Conservation (phyloP, 1,140 invertebrate species). For the Aradophagus sp. region DNA sequence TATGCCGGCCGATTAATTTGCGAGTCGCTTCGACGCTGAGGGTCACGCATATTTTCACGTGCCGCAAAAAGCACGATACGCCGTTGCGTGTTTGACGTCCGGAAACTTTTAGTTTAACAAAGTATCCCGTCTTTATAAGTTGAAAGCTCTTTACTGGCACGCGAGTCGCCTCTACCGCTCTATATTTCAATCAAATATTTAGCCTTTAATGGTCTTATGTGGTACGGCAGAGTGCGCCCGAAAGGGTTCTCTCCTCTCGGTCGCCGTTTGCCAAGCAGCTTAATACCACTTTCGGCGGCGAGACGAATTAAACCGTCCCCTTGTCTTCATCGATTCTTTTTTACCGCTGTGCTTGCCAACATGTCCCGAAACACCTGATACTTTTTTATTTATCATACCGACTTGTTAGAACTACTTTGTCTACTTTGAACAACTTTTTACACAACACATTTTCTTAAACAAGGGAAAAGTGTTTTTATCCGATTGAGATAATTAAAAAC, state of each 20-base stretch:
- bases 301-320: conserved; percentile 63
- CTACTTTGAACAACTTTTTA: neutral
- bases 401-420: neutral
- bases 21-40: too few relatives aligned
- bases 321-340: conserved; percentile 50
- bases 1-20: too few relatives aligned
- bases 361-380: conserved; percentile 19
- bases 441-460: too few relatives aligned
- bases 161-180: conserved; percentile 59
- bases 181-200: conserved; percentile 69
- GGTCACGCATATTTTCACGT: conserved; percentile 1
- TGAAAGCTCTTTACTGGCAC: conserved; percentile 63
- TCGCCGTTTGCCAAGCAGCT: conserved; percentile 59
- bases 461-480: too few relatives aligned
- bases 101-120: conserved; percentile 45
- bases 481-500: too few relatives aligned
- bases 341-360: conserved; percentile 2
- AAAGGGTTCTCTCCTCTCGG: conserved; percentile 59
- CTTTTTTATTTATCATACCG: conserved; percentile 5
- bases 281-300: conserved; percentile 61
- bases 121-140: conserved; percentile 44
- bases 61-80: conserved; percentile 1
- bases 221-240: conserved; percentile 55
- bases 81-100: conserved; percentile 35
- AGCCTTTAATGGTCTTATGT: conserved; percentile 64